Percentiles rank a stretch among this genome's conserved stretches.
phyloP scores from a whole-genome alignment of 2,888 invertebrate genomes.

The Matsumyia berberina region DNA sequence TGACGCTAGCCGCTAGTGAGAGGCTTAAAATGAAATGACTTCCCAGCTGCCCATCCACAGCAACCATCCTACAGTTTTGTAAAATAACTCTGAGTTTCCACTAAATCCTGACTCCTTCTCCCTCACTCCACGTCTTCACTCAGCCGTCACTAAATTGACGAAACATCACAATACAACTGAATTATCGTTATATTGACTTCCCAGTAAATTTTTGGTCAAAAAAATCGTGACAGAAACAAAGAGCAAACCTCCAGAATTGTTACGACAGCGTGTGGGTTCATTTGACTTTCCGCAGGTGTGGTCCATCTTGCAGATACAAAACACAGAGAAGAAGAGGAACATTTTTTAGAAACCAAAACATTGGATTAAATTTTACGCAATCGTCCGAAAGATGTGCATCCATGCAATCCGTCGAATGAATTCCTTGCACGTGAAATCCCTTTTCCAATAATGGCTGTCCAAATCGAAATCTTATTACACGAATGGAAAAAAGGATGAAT shows the following conservation, averaged over 20 bases:
- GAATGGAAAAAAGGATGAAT: constrained; percentile 58
- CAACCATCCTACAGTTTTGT: no score
- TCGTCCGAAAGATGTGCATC: constrained; percentile 68
- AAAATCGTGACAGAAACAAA: constrained; percentile 68
- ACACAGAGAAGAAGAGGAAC: constrained; percentile 4
- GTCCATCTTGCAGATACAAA: constrained; percentile 63
- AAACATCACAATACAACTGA: not conserved
- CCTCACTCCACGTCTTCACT: no score
- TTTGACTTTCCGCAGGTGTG: constrained; percentile 75
- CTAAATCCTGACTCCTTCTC: no score
- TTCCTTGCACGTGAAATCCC: constrained; percentile 52
- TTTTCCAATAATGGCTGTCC: constrained; percentile 59
- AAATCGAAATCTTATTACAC: constrained; percentile 73
- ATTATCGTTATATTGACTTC: constrained; percentile 21
- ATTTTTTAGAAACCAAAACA: constrained; percentile 70
- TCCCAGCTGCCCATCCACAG: no score
- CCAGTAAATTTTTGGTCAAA: constrained; percentile 31
- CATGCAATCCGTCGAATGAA: constrained; percentile 65
- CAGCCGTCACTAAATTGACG: no score
- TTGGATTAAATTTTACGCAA: constrained; percentile 76
- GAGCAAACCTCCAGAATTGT: constrained; percentile 11
- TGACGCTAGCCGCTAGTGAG: no score
- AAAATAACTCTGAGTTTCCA: no score
- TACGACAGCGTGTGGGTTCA: constrained; percentile 67
- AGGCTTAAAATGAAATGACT: no score